Base-by-base conservation (phyloP, 2,888 invertebrate genomes). In the Chrysodeixis includens region DNA sequence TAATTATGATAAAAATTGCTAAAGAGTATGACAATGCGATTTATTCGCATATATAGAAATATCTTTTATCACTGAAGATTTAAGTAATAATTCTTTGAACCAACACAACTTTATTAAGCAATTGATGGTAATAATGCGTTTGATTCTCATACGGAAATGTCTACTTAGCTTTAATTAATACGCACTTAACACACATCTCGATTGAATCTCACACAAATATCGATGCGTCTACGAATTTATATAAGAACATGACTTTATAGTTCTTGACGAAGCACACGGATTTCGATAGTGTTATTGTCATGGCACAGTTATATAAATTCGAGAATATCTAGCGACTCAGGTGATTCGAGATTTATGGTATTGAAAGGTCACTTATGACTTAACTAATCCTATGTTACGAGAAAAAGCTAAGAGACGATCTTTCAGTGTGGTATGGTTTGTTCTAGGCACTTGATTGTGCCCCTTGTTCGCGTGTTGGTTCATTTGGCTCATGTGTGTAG, bases 201-300 rank as follows among this genome's bases (percentile, higher is more conserved):
- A 61, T 26, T 18, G 69, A 56, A 44, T 75, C 64, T 59, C 56
- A 65, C 65, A 70, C 70, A 53, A 30, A 20, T 52, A 35, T 22
- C 53, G 40, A 14, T 44, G 53, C 75, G 71, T 59, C 71, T 66
- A 26, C 58, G 65, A 12, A 12, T 55, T 55, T 55, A 20, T 55
- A 62, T 62, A 58, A 59, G 20, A 53, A 53, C 56, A 51, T 71
- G 71, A 75, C 62, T 71, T 75, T 64, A 56, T 30, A 59, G 35
- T 62, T 30, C 56, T 6, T 7, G 18, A 30, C 52, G 49, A 52
- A 20, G 35, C 56, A 12, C 12, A 22, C 26, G 18, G 49, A 75
- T 75, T 65, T 73, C 71, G 53, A 65, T 20, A 46, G 30, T 8
- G 40, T 54, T 26, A 60, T 60, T 61, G 40, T 69, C 40, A 14